These are phyloP conservation scores for Nothoprocta perdicaria DNA, from an alignment of 2,113 vertebrate genomes.

Conservation along the genomic window DNA sequence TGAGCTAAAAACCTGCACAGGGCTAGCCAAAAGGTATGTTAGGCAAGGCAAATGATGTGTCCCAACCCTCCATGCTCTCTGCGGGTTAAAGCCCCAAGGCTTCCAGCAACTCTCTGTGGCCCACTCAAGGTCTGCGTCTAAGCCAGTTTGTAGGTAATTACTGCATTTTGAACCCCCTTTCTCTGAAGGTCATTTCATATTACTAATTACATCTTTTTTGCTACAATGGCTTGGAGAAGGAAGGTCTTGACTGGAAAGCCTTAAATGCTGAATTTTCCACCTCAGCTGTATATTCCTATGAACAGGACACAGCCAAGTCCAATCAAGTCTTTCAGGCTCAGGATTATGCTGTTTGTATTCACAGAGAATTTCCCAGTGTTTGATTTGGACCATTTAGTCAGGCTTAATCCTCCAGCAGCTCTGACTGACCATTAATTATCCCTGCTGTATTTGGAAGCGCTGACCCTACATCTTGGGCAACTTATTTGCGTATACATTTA, in stretches of 20 bases:
- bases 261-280: fast-evolving
- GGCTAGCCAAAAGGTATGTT: neutral
- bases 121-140: neutral
- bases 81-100: neutral
- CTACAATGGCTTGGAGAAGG: fast-evolving
- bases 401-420: neutral
- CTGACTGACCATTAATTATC: too few species aligned
- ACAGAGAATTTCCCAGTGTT: fast-evolving
- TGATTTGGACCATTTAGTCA: too few species aligned
- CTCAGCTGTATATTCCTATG: fast-evolving
- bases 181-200: neutral
- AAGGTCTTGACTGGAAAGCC: too few species aligned
- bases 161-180: neutral
- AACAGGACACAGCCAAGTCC: neutral
- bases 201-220: fast-evolving
- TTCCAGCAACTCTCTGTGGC: fast-evolving
- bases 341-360: neutral
- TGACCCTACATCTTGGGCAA: fast-evolving
- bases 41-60: fast-evolving
- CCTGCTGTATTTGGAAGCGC: neutral
- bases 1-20: neutral
- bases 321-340: neutral
- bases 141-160: neutral
- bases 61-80: neutral
- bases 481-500: fast-evolving